A percentile compares a stretch with the other conserved stretches of the same genome.
Conservation (phyloP, 2,888 invertebrate species). For the Diogma glabrata region DNA sequence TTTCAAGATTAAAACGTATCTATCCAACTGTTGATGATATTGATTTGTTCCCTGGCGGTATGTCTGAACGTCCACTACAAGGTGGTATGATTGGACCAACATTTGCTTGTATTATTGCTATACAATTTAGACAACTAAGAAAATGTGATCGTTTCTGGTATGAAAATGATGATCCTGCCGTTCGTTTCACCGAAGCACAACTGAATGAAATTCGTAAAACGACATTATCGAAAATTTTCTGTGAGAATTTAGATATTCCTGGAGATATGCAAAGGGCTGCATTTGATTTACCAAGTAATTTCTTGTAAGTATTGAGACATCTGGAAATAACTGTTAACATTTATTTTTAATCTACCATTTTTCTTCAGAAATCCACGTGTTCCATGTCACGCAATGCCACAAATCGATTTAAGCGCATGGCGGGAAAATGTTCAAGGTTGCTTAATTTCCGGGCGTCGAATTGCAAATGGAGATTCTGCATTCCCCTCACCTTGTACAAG, state of each 20-base stretch:
- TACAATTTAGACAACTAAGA: slow-evolving; percentile 80
- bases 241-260: slow-evolving; percentile 78
- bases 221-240: slow-evolving; percentile 73
- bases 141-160: slow-evolving; percentile 97
- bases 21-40: slow-evolving; percentile 90
- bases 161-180: slow-evolving; percentile 68
- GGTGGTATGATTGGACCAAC: slow-evolving; percentile 92
- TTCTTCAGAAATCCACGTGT: slow-evolving; percentile 65
- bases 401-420: slow-evolving; percentile 74
- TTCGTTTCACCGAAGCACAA: slow-evolving; percentile 75
- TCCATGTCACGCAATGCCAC: slow-evolving; percentile 68
- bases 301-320: slow-evolving; percentile 49
- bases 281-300: slow-evolving; percentile 83
- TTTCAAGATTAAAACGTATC: slow-evolving; percentile 62
- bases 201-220: slow-evolving; percentile 77
- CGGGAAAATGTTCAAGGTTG: slow-evolving; percentile 71
- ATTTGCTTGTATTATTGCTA: slow-evolving; percentile 87
- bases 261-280: slow-evolving; percentile 80
- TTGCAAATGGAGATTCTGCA: slow-evolving; percentile 69
- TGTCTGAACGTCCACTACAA: slow-evolving; percentile 77
- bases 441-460: slow-evolving; percentile 65
- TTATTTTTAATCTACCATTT: slow-evolving; percentile 10
- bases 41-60: slow-evolving; percentile 89
- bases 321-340: not conserved
- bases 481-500: slow-evolving; percentile 87